phyloP scores from a whole-genome alignment of 2,113 vertebrate species.

The Stegostoma tigrinum region DNA sequence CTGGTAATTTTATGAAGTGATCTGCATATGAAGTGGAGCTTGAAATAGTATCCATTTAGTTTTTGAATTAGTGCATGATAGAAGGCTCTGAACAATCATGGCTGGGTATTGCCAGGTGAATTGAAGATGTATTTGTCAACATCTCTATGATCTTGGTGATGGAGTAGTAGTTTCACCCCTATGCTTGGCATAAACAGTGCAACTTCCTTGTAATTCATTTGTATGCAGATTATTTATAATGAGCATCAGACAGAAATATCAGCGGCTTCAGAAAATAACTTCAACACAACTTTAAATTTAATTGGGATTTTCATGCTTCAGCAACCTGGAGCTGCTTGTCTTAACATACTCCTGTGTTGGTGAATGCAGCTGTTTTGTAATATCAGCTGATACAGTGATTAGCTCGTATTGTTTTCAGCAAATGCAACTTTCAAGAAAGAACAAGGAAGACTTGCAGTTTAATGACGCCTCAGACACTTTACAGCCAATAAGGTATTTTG shows the following conservation, averaged over 20 bases:
- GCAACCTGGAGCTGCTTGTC: neutral
- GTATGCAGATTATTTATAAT: neutral
- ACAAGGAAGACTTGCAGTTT: too few species aligned
- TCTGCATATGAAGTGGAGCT: neutral
- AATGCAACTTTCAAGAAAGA: neutral
- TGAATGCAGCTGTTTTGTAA: neutral
- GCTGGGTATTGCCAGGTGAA: neutral
- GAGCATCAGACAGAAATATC: neutral
- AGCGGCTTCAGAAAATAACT: neutral
- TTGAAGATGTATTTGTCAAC: neutral
- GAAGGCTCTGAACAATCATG: neutral
- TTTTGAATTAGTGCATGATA: neutral
- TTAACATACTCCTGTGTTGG: neutral
- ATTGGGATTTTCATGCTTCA: neutral
- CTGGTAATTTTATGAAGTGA: neutral
- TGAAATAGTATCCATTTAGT: neutral
- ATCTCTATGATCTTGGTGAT: neutral
- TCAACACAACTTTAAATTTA: neutral
- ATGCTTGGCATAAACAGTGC: neutral
- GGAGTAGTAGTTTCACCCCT: neutral
- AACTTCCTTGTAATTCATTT: neutral
- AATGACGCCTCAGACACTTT: too few species aligned
- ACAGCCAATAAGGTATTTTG: too few species aligned
- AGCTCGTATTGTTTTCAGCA: neutral
- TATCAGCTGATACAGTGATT: neutral